Conservation (phyloP, 2,113 vertebrate species). For the Rhinolophus ferrumequinum region DNA sequence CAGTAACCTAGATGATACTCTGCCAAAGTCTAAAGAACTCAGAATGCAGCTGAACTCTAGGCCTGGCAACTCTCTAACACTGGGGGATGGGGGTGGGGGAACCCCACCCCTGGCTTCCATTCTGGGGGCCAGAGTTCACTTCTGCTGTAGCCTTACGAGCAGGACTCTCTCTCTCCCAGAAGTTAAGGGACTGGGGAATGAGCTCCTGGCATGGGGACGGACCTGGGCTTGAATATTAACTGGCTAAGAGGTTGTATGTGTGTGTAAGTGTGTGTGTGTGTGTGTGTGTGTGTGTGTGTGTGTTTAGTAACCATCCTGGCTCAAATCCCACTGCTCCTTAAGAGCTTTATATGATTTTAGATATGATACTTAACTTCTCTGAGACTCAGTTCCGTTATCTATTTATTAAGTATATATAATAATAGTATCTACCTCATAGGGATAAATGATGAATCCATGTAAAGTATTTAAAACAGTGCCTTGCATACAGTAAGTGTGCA, state of each 20-base stretch:
- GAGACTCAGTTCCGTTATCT: background rate
- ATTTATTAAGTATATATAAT: slow-evolving; percentile 14
- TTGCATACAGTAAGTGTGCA: background rate
- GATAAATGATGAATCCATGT: background rate
- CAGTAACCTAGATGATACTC: background rate
- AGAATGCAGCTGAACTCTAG: background rate
- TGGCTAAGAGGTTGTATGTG: background rate
- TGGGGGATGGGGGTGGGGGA: background rate
- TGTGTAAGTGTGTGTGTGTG: background rate
- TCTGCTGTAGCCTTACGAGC: background rate
- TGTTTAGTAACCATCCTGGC: background rate
- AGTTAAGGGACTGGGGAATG: background rate
- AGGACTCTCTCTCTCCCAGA: background rate
- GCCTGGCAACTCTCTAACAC: background rate
- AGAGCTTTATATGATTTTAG: slow-evolving; percentile 39
- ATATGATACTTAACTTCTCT: background rate
- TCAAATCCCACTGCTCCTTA: slow-evolving; percentile 20
- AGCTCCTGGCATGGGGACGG: background rate
- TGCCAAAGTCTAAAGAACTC: slow-evolving; percentile 43
- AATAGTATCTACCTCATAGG: background rate
- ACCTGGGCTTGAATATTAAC: background rate
- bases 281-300: background rate
- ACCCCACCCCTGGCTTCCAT: background rate
- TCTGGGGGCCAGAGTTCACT: background rate
- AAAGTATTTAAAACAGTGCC: slow-evolving; percentile 8